These are phyloP conservation scores for Clytia hemisphaerica DNA, from an alignment of 30 jellyfish, hydroid and myxozoan species.

Conservation along the genomic window DNA sequence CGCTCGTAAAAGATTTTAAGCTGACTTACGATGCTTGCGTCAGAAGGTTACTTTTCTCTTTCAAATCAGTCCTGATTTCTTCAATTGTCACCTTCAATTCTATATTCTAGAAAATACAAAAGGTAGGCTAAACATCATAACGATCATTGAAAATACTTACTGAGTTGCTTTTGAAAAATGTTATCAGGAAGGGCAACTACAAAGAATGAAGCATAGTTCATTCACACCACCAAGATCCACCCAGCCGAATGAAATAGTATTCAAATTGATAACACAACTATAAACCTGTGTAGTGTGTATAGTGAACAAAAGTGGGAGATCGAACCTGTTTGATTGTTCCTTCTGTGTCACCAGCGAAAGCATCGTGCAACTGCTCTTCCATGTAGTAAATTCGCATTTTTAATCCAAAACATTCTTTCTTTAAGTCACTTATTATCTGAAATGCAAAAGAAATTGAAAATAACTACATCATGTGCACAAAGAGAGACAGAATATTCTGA, in stretches of 20 bases:
- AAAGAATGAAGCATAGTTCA: too few species aligned
- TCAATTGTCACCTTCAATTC: conserved; percentile 74
- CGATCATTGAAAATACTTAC: too few species aligned
- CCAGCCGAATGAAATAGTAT: too few species aligned
- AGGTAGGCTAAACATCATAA: too few species aligned
- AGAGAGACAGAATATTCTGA: too few species aligned
- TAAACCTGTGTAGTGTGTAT: too few species aligned
- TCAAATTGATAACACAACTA: too few species aligned
- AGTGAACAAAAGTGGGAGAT: too few species aligned
- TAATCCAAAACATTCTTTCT: conserved; percentile 72
- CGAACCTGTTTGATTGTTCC: conserved; percentile 40
- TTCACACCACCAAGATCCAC: too few species aligned
- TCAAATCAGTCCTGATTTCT: conserved; percentile 51
- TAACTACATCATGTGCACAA: too few species aligned
- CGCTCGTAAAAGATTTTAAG: background rate
- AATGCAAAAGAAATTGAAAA: background rate
- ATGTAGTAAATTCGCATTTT: conserved; percentile 68
- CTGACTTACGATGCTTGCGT: conserved; percentile 75
- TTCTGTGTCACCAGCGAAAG: conserved; percentile 66
- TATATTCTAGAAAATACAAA: conserved; percentile 37
- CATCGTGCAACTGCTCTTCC: conserved; percentile 65
- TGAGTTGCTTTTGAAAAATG: too few species aligned
- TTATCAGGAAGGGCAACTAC: too few species aligned
- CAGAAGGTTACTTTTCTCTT: conserved; percentile 50
- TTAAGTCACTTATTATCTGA: conserved; percentile 54